These are phyloP conservation scores for Drosophila borealis DNA, from an alignment of 2,888 invertebrate species.

Conservation along the genomic window DNA sequence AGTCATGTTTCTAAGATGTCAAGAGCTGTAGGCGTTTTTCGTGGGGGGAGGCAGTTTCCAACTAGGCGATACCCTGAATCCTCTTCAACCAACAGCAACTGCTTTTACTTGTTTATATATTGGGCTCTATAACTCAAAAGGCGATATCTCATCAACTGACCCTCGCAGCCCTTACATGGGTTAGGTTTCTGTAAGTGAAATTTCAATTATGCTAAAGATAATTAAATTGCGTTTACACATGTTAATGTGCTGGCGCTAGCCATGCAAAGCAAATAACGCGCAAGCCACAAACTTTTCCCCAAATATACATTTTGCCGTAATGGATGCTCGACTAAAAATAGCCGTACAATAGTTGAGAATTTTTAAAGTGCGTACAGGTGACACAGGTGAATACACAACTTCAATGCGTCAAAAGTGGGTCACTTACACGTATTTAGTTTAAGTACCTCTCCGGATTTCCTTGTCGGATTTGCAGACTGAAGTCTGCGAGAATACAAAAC, in stretches of 20 bases:
- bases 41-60: too few species aligned
- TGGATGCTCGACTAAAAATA: background rate
- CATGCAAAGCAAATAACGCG: conserved; percentile 17
- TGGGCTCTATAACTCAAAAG: background rate
- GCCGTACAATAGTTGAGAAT: background rate
- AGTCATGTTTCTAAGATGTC: too few species aligned
- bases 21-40: too few species aligned
- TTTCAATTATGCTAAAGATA: conserved; percentile 46
- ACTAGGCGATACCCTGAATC: too few species aligned
- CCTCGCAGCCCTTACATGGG: background rate
- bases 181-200: conserved; percentile 10
- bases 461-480: background rate
- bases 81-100: too few species aligned
- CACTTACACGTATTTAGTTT: conserved; percentile 14
- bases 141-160: background rate
- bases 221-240: conserved; percentile 68
- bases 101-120: too few species aligned
- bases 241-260: conserved; percentile 48
- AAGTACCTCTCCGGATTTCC: conserved; percentile 8
- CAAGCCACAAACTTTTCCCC: background rate
- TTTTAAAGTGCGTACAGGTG: background rate
- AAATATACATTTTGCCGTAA: conserved; percentile 3
- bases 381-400: background rate
- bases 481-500: background rate
- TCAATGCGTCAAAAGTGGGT: background rate